Percentiles rank a stretch among this genome's conserved stretches.
Conservation (phyloP, 30 jellyfish, hydroid and myxozoan species). For the Sanderia malayensis region DNA sequence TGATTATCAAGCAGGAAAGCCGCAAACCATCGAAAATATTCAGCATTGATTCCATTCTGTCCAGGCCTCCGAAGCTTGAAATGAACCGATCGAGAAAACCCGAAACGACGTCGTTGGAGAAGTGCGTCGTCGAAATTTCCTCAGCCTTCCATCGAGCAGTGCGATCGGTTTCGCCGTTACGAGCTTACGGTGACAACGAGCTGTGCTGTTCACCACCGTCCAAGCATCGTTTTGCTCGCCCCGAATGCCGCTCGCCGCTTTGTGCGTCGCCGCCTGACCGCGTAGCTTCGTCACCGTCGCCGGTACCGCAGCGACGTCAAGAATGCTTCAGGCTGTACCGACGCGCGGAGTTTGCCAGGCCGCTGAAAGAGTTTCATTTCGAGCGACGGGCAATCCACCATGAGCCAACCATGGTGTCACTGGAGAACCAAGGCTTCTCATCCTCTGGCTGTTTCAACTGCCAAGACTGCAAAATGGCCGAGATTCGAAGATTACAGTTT, state of each 20-base stretch:
- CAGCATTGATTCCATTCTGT: constrained; percentile 57
- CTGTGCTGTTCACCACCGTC: constrained; percentile 2
- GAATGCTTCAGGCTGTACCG: constrained; percentile 23
- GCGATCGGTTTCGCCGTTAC: not conserved
- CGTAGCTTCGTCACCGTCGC: not conserved
- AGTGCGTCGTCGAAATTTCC: too few relatives aligned
- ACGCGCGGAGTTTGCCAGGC: constrained; percentile 13
- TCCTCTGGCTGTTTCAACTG: constrained; percentile 34
- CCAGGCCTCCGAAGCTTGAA: constrained; percentile 13
- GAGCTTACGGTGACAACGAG: not conserved
- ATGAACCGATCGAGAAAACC: not conserved
- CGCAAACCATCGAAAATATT: constrained; percentile 12
- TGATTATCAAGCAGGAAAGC: not conserved
- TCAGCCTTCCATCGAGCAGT: constrained; percentile 15
- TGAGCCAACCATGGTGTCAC: constrained; percentile 51
- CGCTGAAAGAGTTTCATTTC: constrained; percentile 12
- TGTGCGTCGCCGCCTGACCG: not conserved
- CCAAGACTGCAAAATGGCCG: constrained; percentile 37
- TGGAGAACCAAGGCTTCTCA: constrained; percentile 21
- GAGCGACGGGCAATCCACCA: constrained; percentile 6
- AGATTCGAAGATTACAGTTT: constrained; percentile 27
- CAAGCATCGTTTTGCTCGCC: not conserved
- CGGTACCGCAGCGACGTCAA: constrained; percentile 17
- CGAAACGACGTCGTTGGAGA: not conserved
- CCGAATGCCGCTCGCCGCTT: constrained; percentile 3